These are phyloP conservation scores for Sebastes taczanowskii DNA, from an alignment of 2,797 vertebrate species.

Conservation along the genomic window DNA sequence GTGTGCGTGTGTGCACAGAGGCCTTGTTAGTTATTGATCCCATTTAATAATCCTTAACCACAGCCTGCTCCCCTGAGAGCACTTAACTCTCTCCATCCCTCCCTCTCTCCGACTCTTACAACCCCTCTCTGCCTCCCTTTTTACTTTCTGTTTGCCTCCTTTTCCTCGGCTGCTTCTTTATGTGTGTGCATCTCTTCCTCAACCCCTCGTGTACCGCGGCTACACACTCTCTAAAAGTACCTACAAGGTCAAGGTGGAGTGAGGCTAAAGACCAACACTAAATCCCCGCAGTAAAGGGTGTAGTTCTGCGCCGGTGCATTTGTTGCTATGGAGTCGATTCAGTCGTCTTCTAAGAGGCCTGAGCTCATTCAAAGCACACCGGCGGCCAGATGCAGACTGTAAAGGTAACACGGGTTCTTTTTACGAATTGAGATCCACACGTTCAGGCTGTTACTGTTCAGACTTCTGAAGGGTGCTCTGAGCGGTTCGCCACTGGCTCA, in stretches of 20 bases:
- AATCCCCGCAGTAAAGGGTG: constrained; percentile 39
- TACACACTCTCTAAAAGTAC: constrained; percentile 11
- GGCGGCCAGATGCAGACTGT: neutral
- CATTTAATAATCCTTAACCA: constrained; percentile 79
- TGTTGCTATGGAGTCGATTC: constrained; percentile 33
- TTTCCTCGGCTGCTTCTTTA: constrained; percentile 20
- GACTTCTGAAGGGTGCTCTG: constrained; percentile 17
- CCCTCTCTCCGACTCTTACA: constrained; percentile 7
- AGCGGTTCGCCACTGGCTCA: constrained; percentile 17
- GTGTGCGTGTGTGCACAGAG: neutral
- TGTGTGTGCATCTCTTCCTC: constrained; percentile 16
- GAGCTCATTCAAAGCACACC: constrained; percentile 22
- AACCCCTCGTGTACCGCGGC: neutral
- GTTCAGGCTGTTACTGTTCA: constrained; percentile 12
- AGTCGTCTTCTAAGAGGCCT: constrained; percentile 23
- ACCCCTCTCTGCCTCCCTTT: constrained; percentile 12
- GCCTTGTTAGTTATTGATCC: constrained; percentile 82
- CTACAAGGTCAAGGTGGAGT: constrained; percentile 54
- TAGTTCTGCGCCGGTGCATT: constrained; percentile 2
- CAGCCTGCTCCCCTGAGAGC: constrained; percentile 69
- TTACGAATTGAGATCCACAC: constrained; percentile 4
- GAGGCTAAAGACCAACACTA: constrained; percentile 48
- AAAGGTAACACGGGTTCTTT: neutral
- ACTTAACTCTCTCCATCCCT: constrained; percentile 64
- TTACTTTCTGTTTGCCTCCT: constrained; percentile 17